Conservation (phyloP, 1,140 invertebrate genomes). For the Rhagoletis pomonella region DNA sequence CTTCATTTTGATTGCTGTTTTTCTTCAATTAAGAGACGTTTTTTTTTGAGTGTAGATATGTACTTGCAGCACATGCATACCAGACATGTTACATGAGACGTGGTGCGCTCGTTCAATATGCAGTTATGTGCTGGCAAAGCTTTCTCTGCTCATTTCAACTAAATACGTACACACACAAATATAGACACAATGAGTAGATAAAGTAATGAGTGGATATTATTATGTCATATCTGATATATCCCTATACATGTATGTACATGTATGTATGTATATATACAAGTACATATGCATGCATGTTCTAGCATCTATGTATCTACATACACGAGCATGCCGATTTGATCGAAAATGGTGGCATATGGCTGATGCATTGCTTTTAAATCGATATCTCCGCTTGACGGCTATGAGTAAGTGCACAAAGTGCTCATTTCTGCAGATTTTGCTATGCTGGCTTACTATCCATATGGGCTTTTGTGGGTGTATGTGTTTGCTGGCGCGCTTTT, state of each 20-base stretch:
- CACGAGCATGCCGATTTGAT: background rate
- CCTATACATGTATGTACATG: background rate
- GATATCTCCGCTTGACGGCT: constrained; percentile 11
- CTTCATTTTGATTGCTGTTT: too few species aligned
- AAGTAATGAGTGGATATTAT: constrained; percentile 46
- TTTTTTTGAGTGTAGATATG: too few species aligned
- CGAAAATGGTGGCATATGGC: background rate
- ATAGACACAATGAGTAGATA: background rate
- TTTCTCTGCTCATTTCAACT: constrained; percentile 4
- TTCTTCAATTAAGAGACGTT: too few species aligned
- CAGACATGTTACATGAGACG: too few species aligned
- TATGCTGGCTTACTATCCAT: background rate
- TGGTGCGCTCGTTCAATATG: too few species aligned
- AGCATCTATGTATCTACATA: background rate
- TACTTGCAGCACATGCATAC: background rate
- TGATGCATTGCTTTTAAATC: constrained; percentile 40
- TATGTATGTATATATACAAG: background rate
- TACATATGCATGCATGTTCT: background rate
- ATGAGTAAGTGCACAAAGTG: constrained; percentile 6
- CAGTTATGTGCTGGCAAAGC: background rate
- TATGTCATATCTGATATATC: constrained; percentile 29
- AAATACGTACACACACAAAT: background rate
- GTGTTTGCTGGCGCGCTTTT: background rate
- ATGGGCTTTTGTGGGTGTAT: background rate
- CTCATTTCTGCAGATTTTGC: background rate